Base-by-base conservation (phyloP, 2,888 invertebrate genomes). In the Lithophane ornitopus region DNA sequence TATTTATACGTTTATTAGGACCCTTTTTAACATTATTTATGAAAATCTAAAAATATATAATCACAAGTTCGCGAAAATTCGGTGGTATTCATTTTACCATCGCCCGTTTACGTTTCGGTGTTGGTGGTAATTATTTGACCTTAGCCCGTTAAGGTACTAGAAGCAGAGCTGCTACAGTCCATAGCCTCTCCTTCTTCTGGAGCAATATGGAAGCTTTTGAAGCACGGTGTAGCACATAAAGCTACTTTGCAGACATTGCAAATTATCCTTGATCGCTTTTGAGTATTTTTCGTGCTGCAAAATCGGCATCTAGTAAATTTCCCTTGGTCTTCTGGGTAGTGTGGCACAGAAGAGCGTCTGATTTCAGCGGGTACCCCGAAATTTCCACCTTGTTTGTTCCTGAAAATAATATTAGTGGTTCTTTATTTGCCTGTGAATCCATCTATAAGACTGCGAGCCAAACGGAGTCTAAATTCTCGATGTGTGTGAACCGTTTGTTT, bases 281-380 rank as follows among this genome's bases (percentile, higher is more conserved):
- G 71, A 56, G 46, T 41, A 68, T 68, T 68, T 78, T 76, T 77
- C 70, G 73, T 81, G 73, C 78, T 81, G 74, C 77, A 81, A 78
- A 78, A 81, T 76, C 75, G 81, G 72, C 75, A 78, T 81, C 77
- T 70, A 71, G 74, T 80, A 80, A 71, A 77, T 69, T 75, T 78
- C 19, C 65, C 76, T 67, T 76, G 70, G 70, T n/a, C 0, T 73
- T 61, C 34, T 65, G 73, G 77, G 59, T 61, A 73, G 66, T 76
- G 71, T 0, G 70, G 70, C 0, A 61, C 19, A 70, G 70, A 70
- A 59, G 67, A 67, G 39, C 54, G 39, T 67, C 67, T 67, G 52
- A 66, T 66, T 52, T 66, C 34, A 14, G 52, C 66, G 7, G 52
- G 34, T 66, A 66, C 66, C 0, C 66, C 52, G 0, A 66, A 69